These are phyloP conservation scores for Melinaea menophilus DNA, from an alignment of 2,888 invertebrate genomes.

Conservation along the genomic window DNA sequence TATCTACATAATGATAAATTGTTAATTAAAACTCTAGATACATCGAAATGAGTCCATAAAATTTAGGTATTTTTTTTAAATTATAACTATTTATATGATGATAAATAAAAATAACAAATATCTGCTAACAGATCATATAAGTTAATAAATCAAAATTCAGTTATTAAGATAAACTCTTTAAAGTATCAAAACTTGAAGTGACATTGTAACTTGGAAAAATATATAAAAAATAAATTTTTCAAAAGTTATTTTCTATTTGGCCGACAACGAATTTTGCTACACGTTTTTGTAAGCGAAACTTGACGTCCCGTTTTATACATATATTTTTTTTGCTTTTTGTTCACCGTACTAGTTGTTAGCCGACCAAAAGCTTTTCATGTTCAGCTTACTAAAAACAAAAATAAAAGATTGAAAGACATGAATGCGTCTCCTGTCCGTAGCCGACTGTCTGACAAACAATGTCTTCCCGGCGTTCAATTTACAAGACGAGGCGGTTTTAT, in stretches of 20 bases:
- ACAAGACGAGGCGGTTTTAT: not conserved
- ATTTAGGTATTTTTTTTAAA: no score
- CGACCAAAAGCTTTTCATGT: constrained; percentile 19
- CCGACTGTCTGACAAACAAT: not conserved
- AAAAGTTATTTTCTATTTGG: not conserved
- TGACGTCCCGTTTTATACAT: constrained; percentile 13
- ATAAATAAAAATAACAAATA: no score
- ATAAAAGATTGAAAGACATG: constrained; percentile 10
- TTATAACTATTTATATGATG: no score
- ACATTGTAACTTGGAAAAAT: no score
- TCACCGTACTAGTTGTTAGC: constrained; percentile 18
- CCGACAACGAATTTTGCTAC: constrained; percentile 4
- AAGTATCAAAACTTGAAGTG: no score
- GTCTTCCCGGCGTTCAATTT: not conserved
- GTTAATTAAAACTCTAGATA: no score
- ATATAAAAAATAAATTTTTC: no score
- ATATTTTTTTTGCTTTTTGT: constrained; percentile 16
- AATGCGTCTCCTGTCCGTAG: constrained; percentile 4
- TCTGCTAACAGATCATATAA: no score
- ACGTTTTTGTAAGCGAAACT: constrained; percentile 18
- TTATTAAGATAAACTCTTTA: no score
- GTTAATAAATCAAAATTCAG: no score
- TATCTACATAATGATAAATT: no score
- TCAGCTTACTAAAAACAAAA: constrained; percentile 11
- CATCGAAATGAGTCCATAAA: no score